A percentile compares a stretch with the other conserved stretches of the same genome.
Evolutionary conservation across 2,888 invertebrate species (phyloP).

Genomic region (Ormyrus pomaceus): DNA sequence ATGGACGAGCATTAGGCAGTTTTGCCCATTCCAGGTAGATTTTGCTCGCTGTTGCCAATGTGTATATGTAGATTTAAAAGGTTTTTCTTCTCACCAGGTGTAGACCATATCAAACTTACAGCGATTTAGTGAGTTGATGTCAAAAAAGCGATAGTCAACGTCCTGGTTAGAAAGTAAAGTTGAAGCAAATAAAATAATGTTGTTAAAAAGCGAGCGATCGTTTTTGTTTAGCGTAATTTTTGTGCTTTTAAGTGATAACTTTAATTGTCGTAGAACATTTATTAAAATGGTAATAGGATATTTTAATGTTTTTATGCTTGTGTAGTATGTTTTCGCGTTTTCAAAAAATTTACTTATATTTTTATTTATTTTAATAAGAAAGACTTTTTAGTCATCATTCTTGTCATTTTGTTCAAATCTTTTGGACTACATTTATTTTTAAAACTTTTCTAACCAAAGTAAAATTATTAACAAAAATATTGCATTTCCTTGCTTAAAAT

Average conservation of each 20-base stretch:
- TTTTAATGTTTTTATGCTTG: too few species aligned
- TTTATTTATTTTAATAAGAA: too few species aligned
- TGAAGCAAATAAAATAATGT: slow-evolving; percentile 17
- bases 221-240: not conserved
- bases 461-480: not conserved
- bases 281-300: not conserved
- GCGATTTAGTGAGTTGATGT: slow-evolving; percentile 24
- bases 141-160: slow-evolving; percentile 9
- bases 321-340: too few species aligned
- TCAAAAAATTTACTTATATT: too few species aligned
- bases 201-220: not conserved
- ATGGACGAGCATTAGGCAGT: slow-evolving; percentile 4
- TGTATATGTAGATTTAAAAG: slow-evolving; percentile 1
- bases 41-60: slow-evolving; percentile 7
- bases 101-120: not conserved
- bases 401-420: not conserved
- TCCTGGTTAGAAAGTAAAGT: slow-evolving; percentile 35
- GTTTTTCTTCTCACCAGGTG: slow-evolving; percentile 10
- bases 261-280: not conserved
- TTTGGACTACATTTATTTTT: not conserved
- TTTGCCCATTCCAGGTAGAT: slow-evolving; percentile 38
- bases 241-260: not conserved
- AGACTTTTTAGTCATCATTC: too few species aligned
- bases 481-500: slow-evolving; percentile 17
- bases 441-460: slow-evolving; percentile 20